Base-by-base conservation (phyloP, 2,113 vertebrate genomes). In the Nicator chloris region DNA sequence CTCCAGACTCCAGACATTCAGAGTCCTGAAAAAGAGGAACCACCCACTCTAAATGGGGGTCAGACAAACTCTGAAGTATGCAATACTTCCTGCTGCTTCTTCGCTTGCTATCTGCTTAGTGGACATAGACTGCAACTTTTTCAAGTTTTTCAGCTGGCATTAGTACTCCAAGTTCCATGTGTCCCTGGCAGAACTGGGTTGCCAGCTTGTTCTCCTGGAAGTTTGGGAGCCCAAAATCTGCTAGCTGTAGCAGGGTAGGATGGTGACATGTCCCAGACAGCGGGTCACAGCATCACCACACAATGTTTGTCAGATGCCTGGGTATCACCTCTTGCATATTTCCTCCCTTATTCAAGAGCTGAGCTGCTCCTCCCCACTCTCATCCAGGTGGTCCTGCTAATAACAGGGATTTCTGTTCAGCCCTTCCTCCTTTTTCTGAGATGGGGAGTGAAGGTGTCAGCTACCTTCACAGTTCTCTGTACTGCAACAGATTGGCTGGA, bases 41-140 rank as follows among this genome's bases (percentile, higher is more conserved):
- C 6, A 63, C 11, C 4, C 4, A 15, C 18, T 28, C 10, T 37
- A 26, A 22, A 14, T 6, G 6, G 10, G 10, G 6, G 0, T 47
- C 1, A 7, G 27, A 35, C 13, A 51, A 47, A 69, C 6, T 54
- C 23, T 44, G 31, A 12, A 77, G 10, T 13, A 27, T 24, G 9
- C 13, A 70, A 14, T 30, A n/a, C 24, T 75, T 85, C 4, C 31
- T 75, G 19, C 20, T 68, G 9, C 16, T 68, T 89, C 31, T 79
- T 40, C 0, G 0, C 8, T 90, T 79, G 7, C 10, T 64, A 6
- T 60, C 47, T 82, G 10, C 17, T 44, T 40, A 31, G 15, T 47
- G 22, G 15, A 79, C 7, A 28, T 2, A 68, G 7, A 19, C 2
- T 1, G 2, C n/a, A 79, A 23, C 4, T 76, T 56, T 85, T 64